A percentile compares a stretch with the other conserved stretches of the same genome.
Conservation (phyloP, 2,113 vertebrate species). For the Ardeotis arabs region DNA sequence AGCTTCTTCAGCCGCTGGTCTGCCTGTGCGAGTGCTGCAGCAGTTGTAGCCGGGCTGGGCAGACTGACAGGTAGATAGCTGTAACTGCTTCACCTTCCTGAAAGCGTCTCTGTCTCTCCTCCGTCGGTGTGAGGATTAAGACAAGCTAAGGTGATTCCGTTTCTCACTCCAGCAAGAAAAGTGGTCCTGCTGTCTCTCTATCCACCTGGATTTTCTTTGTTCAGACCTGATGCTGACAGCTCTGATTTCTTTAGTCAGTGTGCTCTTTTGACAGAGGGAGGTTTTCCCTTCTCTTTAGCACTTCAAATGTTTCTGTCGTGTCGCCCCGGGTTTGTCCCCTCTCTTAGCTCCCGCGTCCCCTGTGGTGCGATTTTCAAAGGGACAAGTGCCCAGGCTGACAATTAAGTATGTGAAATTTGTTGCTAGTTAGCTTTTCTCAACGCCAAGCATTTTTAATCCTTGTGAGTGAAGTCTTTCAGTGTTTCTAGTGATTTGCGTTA, state of each 20-base stretch:
- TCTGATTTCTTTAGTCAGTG: neutral
- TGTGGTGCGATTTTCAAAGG: neutral
- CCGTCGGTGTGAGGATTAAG: accelerated
- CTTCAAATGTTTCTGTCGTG: neutral
- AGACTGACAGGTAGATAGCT: accelerated
- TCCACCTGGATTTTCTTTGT: neutral
- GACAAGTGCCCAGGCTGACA: neutral
- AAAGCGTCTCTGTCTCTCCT: neutral
- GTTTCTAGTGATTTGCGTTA: neutral
- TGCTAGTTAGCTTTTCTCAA: neutral
- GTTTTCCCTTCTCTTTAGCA: neutral
- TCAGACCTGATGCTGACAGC: neutral
- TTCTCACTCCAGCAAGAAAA: neutral
- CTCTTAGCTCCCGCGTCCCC: neutral
- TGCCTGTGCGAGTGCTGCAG: neutral
- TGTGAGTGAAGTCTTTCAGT: neutral
- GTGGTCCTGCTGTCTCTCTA: neutral
- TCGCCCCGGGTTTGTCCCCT: neutral
- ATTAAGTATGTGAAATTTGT: neutral
- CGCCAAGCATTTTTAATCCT: neutral
- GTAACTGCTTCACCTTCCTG: neutral
- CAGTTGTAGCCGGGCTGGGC: neutral
- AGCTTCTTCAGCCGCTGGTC: accelerated
- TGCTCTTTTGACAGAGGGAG: neutral
- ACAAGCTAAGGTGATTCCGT: neutral